These are phyloP conservation scores for Microcebus griseorufus DNA, from an alignment of 2,113 vertebrate genomes.

Conservation along the genomic window DNA sequence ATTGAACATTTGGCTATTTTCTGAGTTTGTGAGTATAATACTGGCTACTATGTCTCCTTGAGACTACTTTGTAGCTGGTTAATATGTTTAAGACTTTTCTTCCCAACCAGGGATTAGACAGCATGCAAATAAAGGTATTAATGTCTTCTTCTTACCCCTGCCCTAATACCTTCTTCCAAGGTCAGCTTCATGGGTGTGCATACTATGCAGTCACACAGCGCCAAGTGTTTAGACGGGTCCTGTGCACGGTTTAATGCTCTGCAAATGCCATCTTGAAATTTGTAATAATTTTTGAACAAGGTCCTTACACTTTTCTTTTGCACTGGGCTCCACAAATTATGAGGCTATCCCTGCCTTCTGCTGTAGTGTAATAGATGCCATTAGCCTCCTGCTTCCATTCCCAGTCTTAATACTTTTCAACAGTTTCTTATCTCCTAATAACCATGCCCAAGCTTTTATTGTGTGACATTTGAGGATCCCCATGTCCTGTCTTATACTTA, in stretches of 20 bases:
- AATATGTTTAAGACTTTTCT: conserved; percentile 31
- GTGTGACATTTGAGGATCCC: neutral
- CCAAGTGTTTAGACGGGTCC: neutral
- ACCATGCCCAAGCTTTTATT: neutral
- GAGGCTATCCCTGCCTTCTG: neutral
- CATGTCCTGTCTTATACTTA: neutral
- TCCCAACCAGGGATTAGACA: neutral
- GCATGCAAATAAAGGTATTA: neutral
- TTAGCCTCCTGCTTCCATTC: conserved; percentile 9
- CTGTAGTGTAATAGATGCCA: neutral
- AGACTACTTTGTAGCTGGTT: conserved; percentile 3
- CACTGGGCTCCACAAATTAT: neutral
- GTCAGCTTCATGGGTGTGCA: neutral
- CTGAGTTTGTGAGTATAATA: neutral
- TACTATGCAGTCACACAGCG: neutral
- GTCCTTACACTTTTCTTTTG: neutral
- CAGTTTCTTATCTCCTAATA: neutral
- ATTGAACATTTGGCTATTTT: neutral
- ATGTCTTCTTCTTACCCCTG: neutral
- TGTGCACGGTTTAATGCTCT: neutral
- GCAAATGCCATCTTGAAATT: neutral
- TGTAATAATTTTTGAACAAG: neutral
- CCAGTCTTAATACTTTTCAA: conserved; percentile 16
- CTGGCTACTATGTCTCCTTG: neutral
- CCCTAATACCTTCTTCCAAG: neutral